Conservation (phyloP, 2,888 invertebrate species). For the Mantis religiosa region DNA sequence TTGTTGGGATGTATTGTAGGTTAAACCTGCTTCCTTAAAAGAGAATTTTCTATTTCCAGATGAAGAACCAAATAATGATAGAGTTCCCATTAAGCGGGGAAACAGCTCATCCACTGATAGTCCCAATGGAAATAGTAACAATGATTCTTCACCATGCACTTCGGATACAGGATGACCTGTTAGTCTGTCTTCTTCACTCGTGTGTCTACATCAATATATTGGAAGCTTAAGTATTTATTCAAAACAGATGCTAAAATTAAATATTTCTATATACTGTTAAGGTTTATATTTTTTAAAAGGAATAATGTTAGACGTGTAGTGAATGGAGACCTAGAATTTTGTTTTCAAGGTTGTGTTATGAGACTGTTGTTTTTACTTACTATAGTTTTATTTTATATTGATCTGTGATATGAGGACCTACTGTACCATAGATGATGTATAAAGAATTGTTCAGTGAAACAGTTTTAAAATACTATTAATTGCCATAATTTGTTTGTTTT, state of each 20-base stretch:
- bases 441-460: not conserved
- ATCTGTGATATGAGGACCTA: not conserved
- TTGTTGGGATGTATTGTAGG: constrained; percentile 10
- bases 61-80: constrained; percentile 30
- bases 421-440: not conserved
- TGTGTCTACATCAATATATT: not conserved
- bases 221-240: not conserved
- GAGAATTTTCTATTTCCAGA: constrained; percentile 37
- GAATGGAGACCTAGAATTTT: not conserved
- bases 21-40: constrained; percentile 27
- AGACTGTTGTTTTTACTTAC: not conserved
- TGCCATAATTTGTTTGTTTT: not conserved
- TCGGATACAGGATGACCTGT: constrained; percentile 51
- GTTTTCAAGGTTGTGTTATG: not conserved
- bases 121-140: constrained; percentile 51
- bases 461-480: not conserved
- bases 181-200: not conserved
- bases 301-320: not conserved
- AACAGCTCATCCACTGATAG: constrained; percentile 56
- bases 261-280: not conserved
- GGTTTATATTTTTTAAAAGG: not conserved
- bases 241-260: not conserved
- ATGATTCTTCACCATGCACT: constrained; percentile 62
- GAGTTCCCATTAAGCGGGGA: constrained; percentile 28
- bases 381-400: not conserved